A percentile compares a stretch with the other conserved stretches of the same genome.
Evolutionary conservation across 2,113 vertebrate species (phyloP).

Genomic region (Thunnus thynnus): DNA sequence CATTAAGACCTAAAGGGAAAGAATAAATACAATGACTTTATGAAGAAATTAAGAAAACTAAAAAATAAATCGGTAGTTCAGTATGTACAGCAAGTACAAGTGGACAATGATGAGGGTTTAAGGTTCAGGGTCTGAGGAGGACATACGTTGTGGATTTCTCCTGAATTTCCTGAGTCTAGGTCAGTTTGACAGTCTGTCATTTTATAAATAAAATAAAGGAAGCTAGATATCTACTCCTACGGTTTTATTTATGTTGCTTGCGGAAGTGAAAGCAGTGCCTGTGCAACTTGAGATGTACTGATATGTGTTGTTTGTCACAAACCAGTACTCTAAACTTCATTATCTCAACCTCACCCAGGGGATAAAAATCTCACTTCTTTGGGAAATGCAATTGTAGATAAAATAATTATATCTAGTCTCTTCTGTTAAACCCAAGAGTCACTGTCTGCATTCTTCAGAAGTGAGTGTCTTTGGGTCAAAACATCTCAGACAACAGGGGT

Average conservation of each 20-base stretch:
- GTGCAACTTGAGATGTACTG: background rate
- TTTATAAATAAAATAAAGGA: no score
- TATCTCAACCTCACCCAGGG: background rate
- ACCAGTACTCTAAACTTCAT: background rate
- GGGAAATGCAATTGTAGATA: background rate
- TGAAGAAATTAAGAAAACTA: no score
- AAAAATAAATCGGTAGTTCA: no score
- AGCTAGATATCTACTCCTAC: no score
- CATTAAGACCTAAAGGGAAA: no score
- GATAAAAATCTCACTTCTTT: background rate
- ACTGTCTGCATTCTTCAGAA: conserved; percentile 49
- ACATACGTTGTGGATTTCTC: no score
- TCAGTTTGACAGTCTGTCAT: background rate
- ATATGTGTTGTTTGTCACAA: conserved; percentile 1
- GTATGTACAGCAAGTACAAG: no score
- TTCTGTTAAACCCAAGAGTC: background rate
- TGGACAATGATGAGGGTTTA: no score
- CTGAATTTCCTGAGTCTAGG: no score
- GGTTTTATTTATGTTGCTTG: background rate
- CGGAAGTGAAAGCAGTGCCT: background rate
- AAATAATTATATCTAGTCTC: background rate
- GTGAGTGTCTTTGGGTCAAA: conserved; percentile 26
- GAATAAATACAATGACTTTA: no score
- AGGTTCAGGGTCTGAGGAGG: no score
- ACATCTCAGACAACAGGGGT: conserved; percentile 17